Percentiles rank a stretch among this genome's conserved stretches.
Conservation (phyloP, 92 coral and sea anemone genomes). For the Porites evermanni region DNA sequence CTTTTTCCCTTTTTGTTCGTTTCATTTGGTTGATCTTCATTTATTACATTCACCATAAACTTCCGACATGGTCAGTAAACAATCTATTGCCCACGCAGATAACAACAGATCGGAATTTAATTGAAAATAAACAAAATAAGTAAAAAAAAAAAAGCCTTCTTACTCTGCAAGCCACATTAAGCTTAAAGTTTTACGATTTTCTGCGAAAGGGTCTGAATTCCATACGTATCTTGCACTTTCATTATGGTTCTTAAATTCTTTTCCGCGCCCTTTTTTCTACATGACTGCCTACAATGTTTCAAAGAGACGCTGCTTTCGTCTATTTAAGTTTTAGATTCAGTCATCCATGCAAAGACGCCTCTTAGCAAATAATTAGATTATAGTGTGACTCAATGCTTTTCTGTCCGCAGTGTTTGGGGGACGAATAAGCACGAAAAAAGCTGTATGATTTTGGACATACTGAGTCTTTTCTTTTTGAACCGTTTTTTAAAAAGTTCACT, state of each 20-base stretch:
- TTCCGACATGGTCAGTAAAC: background rate
- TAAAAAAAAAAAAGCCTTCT: background rate
- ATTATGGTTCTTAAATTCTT: background rate
- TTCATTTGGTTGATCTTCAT: background rate
- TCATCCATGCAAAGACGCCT: slow-evolving; percentile 1
- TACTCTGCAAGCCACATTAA: background rate
- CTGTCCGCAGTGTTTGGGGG: too few species aligned
- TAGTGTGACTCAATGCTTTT: background rate
- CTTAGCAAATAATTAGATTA: background rate
- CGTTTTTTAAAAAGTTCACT: background rate
- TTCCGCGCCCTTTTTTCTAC: slow-evolving; percentile 2
- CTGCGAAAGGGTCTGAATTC: background rate
- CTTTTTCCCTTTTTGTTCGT: background rate
- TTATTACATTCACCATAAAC: background rate
- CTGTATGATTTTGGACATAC: background rate
- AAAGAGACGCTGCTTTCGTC: background rate
- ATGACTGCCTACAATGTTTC: background rate
- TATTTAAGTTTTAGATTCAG: background rate
- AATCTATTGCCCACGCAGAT: background rate
- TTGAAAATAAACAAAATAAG: background rate
- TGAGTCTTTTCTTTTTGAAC: background rate
- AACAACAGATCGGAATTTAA: background rate
- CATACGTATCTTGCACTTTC: background rate
- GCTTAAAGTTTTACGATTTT: background rate
- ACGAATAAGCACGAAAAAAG: too few species aligned